Evolutionary conservation across 2,888 invertebrate genomes (phyloP), one percentile per base, ranked within the genome.

Genomic region (Synergus japonicus): DNA sequence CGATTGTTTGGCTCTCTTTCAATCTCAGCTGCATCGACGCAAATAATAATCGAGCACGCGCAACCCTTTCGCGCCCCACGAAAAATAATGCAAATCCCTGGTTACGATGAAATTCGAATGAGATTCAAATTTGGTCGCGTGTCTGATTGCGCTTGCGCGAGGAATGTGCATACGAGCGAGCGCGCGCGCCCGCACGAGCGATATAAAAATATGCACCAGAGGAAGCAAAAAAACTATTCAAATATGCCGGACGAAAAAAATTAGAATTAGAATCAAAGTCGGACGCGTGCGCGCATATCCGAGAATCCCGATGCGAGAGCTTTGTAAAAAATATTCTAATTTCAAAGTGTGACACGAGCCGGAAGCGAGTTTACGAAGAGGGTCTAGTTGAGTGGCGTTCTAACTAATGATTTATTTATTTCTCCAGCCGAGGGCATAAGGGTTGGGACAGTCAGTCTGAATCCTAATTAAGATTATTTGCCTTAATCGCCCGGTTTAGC

Each of bases 221-320:
- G n/a, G n/a, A 43, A 5, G 10, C 43, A 41, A 44, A 67, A 73
- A 78, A 78, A 78, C 10, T 78, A 76, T 80, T 78, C 65, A 80
- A 80, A 78, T 80, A 73, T 54, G 69, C 78, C 78, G 80, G 76
- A 84, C 76, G 79, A 79, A 86, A 85, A 90, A 73, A 73, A 73
- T 89, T 89, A 90, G 89, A 91, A 91, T 90, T 89, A 89, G 89
- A 90, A 91, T 90, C 86, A 84, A 80, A 85, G 85, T 85, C 83
- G 88, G 85, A 87, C 89, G 88, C 89, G 90, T 88, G 90, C 87
- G 83, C 84, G 86, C 85, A 86, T 87, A 88, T 86, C 85, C 73
- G 76, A 78, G 82, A 84, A 84, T 84, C 79, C 79, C 77, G 76
- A 29, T 63, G 69, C 49, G 10, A 3, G 41, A n/a, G 65, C 65